phyloP scores from a whole-genome alignment of 2,888 invertebrate species.

The Margaritifera margaritifera region DNA sequence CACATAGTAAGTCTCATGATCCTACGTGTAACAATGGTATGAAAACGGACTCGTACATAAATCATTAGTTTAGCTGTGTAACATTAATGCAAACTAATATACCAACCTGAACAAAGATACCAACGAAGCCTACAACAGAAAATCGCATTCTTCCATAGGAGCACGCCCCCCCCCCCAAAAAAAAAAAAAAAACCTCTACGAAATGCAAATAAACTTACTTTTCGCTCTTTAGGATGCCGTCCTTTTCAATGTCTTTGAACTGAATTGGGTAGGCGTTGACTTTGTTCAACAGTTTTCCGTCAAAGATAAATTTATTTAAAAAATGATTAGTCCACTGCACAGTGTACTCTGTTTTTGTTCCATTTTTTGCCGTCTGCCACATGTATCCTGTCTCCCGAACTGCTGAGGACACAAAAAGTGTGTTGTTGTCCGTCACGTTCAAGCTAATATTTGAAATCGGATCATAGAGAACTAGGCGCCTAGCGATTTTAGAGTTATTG shows the following conservation, averaged over 20 bases:
- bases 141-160: too few species aligned
- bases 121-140: too few species aligned
- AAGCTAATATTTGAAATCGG: too few species aligned
- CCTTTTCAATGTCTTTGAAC: constrained; percentile 18
- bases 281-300: constrained; percentile 28
- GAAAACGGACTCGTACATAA: too few species aligned
- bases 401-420: constrained; percentile 31
- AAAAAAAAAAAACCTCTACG: too few species aligned
- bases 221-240: constrained; percentile 20
- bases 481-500: constrained; percentile 2
- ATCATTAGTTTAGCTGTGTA: too few species aligned
- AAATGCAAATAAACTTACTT: constrained; percentile 12
- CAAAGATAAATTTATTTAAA: constrained; percentile 34
- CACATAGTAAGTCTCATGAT: too few species aligned
- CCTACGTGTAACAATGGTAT: too few species aligned
- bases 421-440: constrained; percentile 3
- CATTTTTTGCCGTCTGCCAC: constrained; percentile 29
- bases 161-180: too few species aligned
- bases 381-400: constrained; percentile 26
- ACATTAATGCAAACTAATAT: too few species aligned
- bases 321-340: constrained; percentile 45
- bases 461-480: background rate
- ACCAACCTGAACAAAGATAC: too few species aligned
- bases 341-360: constrained; percentile 4
- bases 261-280: constrained; percentile 38